phyloP scores from a whole-genome alignment of 37 sponge, comb jelly and placozoan species.

The Petrosia ficiformis region DNA sequence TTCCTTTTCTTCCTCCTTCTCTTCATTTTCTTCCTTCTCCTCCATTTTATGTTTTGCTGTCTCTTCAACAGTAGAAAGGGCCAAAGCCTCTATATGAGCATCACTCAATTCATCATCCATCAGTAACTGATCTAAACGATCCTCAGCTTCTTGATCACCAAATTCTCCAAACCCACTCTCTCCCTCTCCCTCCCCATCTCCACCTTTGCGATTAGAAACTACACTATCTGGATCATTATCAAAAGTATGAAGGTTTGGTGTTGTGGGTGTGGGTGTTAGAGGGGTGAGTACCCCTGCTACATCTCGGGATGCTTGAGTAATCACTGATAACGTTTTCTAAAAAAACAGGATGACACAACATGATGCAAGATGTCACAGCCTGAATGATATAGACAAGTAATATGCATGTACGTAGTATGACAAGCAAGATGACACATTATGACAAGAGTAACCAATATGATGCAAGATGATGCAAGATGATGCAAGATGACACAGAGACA shows the following conservation, averaged over 20 bases:
- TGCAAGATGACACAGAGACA: too few relatives aligned
- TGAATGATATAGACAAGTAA: too few relatives aligned
- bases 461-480: too few relatives aligned
- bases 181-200: not conserved
- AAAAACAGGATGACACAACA: not conserved
- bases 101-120: conserved; percentile 78
- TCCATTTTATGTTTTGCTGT: not conserved
- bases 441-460: too few relatives aligned
- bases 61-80: not conserved
- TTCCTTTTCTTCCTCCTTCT: not conserved
- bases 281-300: conserved; percentile 16
- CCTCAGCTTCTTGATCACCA: conserved; percentile 56
- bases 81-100: conserved; percentile 13
- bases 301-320: conserved; percentile 23
- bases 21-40: not conserved
- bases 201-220: not conserved
- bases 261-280: not conserved
- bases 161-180: not conserved
- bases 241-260: not conserved
- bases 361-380: too few relatives aligned
- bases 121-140: conserved; percentile 47
- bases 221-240: too few relatives aligned
- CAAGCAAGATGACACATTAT: too few relatives aligned
- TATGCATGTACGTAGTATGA: too few relatives aligned
- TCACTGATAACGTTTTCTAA: conserved; percentile 46